Base-by-base conservation (phyloP, 23 tunicate genomes). In the Halocynthia aurantium region DNA sequence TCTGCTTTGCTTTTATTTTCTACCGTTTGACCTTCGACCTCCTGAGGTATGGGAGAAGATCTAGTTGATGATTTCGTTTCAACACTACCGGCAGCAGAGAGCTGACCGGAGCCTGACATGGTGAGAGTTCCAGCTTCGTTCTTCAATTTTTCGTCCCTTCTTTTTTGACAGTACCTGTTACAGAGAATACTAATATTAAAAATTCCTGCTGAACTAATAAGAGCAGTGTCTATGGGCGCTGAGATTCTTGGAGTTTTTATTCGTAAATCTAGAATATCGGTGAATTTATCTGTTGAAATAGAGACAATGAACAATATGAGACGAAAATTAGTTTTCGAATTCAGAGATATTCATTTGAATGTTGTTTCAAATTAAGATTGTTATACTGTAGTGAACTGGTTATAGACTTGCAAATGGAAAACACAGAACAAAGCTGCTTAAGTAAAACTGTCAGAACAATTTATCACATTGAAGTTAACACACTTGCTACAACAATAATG, bases 31-130 rank as follows among this genome's bases (percentile, higher is more conserved):
- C 17, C 31, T 10, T 74, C 78, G 62, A 22, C 55, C 19, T 53
- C 78, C 11, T 74, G 78, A n/a, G 78, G 78, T 8, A 74, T 64
- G 21, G 78, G 78, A 49, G 78, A 51, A 44, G 78, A 74, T 7
- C 78, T 6, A 62, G 78, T 74, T 1, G 72, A 67, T 49, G 78
- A 74, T 53, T 74, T 74, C 11, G 78, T 74, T 49, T 74, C 78
- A 6, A 54, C 63, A 20, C 60, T 51, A 56, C 78, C 56, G 2
- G 56, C 13, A 54, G 78, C 78, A 22, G 78, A 74, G 64, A 74
- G 31, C 78, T 64, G 78, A 8, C 18, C 22, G 49, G 72, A 12
- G 22, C 72, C 12, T 19, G 21, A 49, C 19, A 74, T 50, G 49
- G 57, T 64, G 13, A 22, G 10, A 53, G 54, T 74, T 54, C 49